Base-by-base conservation (phyloP, 2,797 vertebrate species). In the Chloroceryle inda region DNA sequence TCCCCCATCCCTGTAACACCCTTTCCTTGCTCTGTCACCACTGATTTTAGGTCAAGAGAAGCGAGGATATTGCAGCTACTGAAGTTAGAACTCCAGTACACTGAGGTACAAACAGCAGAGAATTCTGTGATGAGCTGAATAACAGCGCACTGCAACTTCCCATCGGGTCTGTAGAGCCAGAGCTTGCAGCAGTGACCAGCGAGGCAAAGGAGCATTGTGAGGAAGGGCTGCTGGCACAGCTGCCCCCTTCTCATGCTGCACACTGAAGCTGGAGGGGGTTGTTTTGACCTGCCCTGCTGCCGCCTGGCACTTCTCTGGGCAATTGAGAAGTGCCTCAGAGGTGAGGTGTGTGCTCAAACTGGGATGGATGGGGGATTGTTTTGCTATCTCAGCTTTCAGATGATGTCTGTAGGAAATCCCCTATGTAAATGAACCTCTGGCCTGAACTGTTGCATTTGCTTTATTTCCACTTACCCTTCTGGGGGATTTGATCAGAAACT, bases 291-390 rank as follows among this genome's bases (percentile, higher is more conserved):
- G 18, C 4, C 5, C 6, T 66, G 50, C 16, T 56, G 59, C 55
- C 59, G 44, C 40, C 47, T 92, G 53, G 29, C 15, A 29, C 15
- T 52, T 79, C 11, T 37, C 37, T 1, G 3, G 35, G 2, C 0
- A 4, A 18, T 6, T 26, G 27, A n/a, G 27, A 33, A 61, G 18
- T 2, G 5, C 11, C 40, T 15, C 29, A 50, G 5, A 2, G 2
- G 2, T 15, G 5, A 2, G 2, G 2, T 15, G n/a, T 55, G 67
- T 35, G 3, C 23, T 73, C 8, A 0, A 2, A 17, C 33, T 52
- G 16, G 52, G 61, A n/a, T n/a, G 11, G 31, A n/a, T 21, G 31
- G 17, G 29, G 17, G 53, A n/a, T 55, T 55, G 53, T 55, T 55
- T 11, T 55, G 31, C 23, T 17, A 2, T 63, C 38, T 45, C 33